Evolutionary conservation across 1,140 invertebrate genomes (phyloP), one percentile per base, ranked within the genome.

Genomic region (Anadara kagoshimensis): DNA sequence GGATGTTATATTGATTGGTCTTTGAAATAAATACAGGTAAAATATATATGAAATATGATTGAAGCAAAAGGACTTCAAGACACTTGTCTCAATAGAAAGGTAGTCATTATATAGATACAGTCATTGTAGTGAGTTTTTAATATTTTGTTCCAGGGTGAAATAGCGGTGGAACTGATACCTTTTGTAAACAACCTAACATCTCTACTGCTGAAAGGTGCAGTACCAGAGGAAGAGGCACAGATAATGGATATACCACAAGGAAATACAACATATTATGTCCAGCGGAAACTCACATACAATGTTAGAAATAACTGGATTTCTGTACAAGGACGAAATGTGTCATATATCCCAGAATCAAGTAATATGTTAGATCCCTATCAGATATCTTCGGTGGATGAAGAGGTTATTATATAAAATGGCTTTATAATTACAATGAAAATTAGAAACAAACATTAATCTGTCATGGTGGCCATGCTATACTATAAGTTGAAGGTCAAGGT

Each of bases 141-240:
- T 57, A 14, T 3, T 51, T 65, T n/a, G 36, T 59, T 44, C 0
- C 20, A 72, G 69, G 69, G 69, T 20, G 14, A 65, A 26, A 24
- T n/a, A 54, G 69, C 56, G 0, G 22, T 72, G 22, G 62, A 72
- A 4, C 16, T 65, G 29, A 44, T 65, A 36, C n/a, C 36, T 4
- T 22, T 72, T 11, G 49, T 51, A 5, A 51, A 72, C 26, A 72
- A 72, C 41, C 22, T 72, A 49, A 65, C 69, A 7, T 36, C 59
- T 5, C 29, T 75, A 16, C 16, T 75, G 12, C 22, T 75, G 22
- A 24, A 64, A 14, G 73, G 47, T 1, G 65, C 43, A 10, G 62
- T 75, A 22, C 59, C 73, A 14, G 73, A 68, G 12, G 73, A 75
- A 44, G 68, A 24, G 18, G 53, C 68, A 18, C 47, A 20, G 8